Evolutionary conservation across 2,888 invertebrate species (phyloP).

Genomic region (Automeris io): DNA sequence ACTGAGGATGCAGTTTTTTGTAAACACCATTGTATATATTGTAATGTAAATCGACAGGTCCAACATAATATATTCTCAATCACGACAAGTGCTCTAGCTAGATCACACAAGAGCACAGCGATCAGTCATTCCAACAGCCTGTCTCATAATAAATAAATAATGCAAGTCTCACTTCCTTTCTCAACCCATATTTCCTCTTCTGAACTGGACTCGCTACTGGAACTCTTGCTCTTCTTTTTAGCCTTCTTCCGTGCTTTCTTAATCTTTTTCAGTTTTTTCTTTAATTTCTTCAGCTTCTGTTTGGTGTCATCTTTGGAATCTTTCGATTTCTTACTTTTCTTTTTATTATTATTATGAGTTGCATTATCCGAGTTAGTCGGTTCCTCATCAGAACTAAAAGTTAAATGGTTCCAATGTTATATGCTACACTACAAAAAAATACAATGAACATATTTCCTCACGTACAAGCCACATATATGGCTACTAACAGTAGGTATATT

Average conservation of each 20-base stretch:
- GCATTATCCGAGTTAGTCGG: constrained; percentile 42
- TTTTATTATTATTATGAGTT: constrained; percentile 59
- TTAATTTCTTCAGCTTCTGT: constrained; percentile 75
- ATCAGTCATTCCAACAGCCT: too few species aligned
- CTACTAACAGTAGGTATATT: too few species aligned
- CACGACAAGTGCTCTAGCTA: too few species aligned
- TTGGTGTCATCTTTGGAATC: constrained; percentile 67
- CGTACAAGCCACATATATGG: too few species aligned
- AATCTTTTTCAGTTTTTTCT: constrained; percentile 70
- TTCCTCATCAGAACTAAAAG: constrained; percentile 66
- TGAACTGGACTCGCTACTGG: constrained; percentile 53
- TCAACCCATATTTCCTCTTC: constrained; percentile 82
- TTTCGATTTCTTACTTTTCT: constrained; percentile 63
- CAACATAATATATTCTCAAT: too few species aligned
- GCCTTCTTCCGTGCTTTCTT: constrained; percentile 74
- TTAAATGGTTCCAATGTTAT: constrained; percentile 3
- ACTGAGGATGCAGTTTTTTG: too few species aligned
- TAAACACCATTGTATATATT: too few species aligned
- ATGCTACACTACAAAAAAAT: not conserved
- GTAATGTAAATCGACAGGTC: too few species aligned
- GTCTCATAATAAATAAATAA: not conserved
- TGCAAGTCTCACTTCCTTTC: constrained; percentile 69
- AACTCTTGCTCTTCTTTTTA: constrained; percentile 56
- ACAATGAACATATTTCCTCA: too few species aligned
- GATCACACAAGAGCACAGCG: too few species aligned